A percentile compares a stretch with the other conserved stretches of the same genome.
Conservation (phyloP, 2,888 invertebrate species). For the Phragmatobia fuliginosa region DNA sequence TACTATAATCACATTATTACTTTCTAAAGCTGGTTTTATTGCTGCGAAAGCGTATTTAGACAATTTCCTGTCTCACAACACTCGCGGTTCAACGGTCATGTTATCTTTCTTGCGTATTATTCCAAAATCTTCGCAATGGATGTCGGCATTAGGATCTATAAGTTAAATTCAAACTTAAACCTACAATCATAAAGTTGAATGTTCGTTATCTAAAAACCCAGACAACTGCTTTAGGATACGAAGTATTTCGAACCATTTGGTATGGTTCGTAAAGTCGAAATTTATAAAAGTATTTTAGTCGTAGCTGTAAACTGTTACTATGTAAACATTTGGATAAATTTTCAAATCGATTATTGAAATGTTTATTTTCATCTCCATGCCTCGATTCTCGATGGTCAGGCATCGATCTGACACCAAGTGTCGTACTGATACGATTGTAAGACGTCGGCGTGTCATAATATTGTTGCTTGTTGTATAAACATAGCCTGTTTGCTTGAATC, state of each 20-base stretch:
- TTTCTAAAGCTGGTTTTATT: constrained; percentile 48
- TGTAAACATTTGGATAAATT: constrained; percentile 82
- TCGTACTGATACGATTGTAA: constrained; percentile 68
- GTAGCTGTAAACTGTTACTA: constrained; percentile 82
- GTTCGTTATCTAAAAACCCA: constrained; percentile 45
- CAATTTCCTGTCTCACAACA: constrained; percentile 45
- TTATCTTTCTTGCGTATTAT: constrained; percentile 59
- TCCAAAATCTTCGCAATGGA: constrained; percentile 65
- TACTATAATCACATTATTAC: constrained; percentile 32
- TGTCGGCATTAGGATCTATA: constrained; percentile 60
- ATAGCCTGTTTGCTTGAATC: constrained; percentile 42
- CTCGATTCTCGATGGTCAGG: constrained; percentile 40
- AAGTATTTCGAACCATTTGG: constrained; percentile 36
- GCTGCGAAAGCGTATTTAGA: constrained; percentile 54
- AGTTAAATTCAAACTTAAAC: constrained; percentile 54
- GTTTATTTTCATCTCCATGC: constrained; percentile 80
- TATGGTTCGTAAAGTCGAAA: constrained; percentile 42
- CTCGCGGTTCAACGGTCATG: constrained; percentile 30
- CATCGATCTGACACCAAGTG: constrained; percentile 70
- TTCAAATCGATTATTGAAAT: constrained; percentile 79
- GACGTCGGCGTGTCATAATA: constrained; percentile 62
- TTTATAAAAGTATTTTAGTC: constrained; percentile 39
- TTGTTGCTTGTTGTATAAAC: constrained; percentile 54
- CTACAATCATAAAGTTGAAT: constrained; percentile 47
- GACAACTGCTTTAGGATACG: constrained; percentile 20